Conservation (phyloP, 2,888 invertebrate species). For the Macaria notata region DNA sequence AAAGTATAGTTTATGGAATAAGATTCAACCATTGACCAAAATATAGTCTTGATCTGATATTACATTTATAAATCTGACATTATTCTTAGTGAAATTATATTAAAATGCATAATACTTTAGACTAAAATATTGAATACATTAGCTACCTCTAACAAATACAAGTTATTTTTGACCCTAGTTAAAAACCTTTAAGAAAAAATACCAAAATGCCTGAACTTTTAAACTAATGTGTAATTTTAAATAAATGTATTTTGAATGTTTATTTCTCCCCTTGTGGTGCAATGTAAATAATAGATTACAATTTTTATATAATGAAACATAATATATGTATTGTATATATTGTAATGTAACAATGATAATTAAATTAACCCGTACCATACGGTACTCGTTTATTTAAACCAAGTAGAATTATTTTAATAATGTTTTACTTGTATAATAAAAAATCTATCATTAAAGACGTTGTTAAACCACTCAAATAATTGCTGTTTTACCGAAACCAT, state of each 20-base stretch:
- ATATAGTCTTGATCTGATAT: conserved; percentile 40
- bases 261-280: conserved; percentile 61
- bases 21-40: conserved; percentile 27
- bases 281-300: conserved; percentile 46
- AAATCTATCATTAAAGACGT: too few relatives aligned
- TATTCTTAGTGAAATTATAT: conserved; percentile 17
- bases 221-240: conserved; percentile 34
- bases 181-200: conserved; percentile 53
- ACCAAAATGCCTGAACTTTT: conserved; percentile 74
- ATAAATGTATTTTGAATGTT: conserved; percentile 24
- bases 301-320: background rate
- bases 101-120: conserved; percentile 53
- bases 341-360: too few relatives aligned
- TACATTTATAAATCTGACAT: conserved; percentile 7
- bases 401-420: too few relatives aligned
- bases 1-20: too few relatives aligned
- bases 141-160: conserved; percentile 70
- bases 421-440: too few relatives aligned
- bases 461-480: too few relatives aligned
- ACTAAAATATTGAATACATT: conserved; percentile 46
- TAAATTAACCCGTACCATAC: too few relatives aligned
- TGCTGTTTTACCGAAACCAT: conserved; percentile 62
- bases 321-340: too few relatives aligned
- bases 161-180: conserved; percentile 51
- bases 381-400: too few relatives aligned